Evolutionary conservation across 2,888 invertebrate species (phyloP).

Genomic region (Willowsia nigromaculata): DNA sequence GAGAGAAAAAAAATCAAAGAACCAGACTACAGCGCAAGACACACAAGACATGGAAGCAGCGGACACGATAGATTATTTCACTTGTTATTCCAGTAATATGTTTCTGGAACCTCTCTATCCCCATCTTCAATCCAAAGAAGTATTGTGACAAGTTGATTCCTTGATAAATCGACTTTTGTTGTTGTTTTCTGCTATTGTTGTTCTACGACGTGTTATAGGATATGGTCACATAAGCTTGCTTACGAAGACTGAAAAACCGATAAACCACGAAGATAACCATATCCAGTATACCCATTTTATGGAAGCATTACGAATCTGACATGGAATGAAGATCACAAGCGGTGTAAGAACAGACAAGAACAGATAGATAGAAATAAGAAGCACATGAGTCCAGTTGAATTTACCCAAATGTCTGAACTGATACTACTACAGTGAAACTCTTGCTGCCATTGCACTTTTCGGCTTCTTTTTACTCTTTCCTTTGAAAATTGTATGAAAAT

Average conservation of each 20-base stretch:
- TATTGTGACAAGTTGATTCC: constrained; percentile 57
- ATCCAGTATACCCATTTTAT: neutral
- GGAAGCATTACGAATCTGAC: neutral
- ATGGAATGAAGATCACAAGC: constrained; percentile 12
- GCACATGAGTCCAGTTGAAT: neutral
- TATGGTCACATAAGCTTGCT: neutral
- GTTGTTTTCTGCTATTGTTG: neutral
- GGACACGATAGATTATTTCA: constrained; percentile 11
- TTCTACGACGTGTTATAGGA: neutral
- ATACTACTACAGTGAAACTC: neutral
- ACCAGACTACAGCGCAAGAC: neutral
- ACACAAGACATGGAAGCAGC: neutral
- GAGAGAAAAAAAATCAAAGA: neutral
- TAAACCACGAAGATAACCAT: neutral
- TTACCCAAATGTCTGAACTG: neutral
- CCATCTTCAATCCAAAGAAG: constrained; percentile 6
- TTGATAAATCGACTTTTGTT: constrained; percentile 60
- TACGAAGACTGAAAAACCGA: neutral
- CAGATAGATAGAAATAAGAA: constrained; percentile 2
- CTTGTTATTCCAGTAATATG: neutral
- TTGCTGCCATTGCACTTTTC: neutral
- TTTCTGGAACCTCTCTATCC: neutral
- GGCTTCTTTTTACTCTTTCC: neutral
- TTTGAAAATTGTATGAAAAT: neutral
- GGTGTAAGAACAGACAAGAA: neutral